These are phyloP conservation scores for Globodera ellingtonae DNA, from an alignment of 1,140 invertebrate species.

Conservation along the genomic window DNA sequence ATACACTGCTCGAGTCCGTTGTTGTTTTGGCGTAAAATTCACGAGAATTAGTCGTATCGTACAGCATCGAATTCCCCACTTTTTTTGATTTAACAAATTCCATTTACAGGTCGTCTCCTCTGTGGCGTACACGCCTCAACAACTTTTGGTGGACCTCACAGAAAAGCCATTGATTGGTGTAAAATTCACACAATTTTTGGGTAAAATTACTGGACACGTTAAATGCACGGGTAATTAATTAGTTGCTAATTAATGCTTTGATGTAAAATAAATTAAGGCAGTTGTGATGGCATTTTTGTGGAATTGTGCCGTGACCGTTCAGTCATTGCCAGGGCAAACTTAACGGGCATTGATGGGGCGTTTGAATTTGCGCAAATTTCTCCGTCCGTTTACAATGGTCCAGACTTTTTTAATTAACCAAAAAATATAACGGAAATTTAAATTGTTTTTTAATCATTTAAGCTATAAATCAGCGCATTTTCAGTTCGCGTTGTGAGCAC, in stretches of 20 bases:
- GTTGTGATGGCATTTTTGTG: not conserved
- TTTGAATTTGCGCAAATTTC: not conserved
- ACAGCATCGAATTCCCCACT: no score
- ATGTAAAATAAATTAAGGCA: not conserved
- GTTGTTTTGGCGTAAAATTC: no score
- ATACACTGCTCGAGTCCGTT: slow-evolving; percentile 8
- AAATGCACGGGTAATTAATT: slow-evolving; percentile 32
- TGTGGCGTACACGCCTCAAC: slow-evolving; percentile 27
- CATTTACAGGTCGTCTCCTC: slow-evolving; percentile 4
- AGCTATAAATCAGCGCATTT: not conserved
- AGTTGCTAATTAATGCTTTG: not conserved
- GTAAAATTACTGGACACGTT: slow-evolving; percentile 27
- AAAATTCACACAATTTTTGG: slow-evolving; percentile 38
- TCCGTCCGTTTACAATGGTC: not conserved
- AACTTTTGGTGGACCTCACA: slow-evolving; percentile 6
- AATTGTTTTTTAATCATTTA: slow-evolving; percentile 22
- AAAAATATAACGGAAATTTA: not conserved
- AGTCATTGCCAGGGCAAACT: not conserved
- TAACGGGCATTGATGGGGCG: not conserved
- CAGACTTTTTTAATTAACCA: no score
- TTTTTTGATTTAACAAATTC: not conserved
- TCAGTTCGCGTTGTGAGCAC: slow-evolving; percentile 11
- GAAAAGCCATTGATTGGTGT: slow-evolving; percentile 24
- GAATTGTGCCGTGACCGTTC: not conserved
- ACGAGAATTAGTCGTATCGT: no score